Percentiles rank a stretch among this genome's conserved stretches.
phyloP scores from a whole-genome alignment of 2,888 invertebrate genomes.

The Pseudoips prasinana region DNA sequence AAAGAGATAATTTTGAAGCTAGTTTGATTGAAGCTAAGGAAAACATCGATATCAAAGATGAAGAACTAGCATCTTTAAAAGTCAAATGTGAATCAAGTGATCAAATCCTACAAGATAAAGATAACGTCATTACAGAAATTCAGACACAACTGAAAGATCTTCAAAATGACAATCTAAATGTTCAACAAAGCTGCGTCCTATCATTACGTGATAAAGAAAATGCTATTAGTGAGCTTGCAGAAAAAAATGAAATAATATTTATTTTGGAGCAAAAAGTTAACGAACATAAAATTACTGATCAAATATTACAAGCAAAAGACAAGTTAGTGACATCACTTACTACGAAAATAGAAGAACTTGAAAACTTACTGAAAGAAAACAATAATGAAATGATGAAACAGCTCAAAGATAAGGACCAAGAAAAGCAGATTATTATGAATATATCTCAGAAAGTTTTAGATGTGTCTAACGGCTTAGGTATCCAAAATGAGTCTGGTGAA shows the following conservation, averaged over 20 bases:
- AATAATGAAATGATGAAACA: conserved; percentile 24
- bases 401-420: conserved; percentile 19
- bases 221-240: background rate
- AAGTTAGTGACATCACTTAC: background rate
- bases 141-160: background rate
- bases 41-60: conserved; percentile 6
- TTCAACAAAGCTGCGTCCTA: background rate
- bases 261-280: background rate
- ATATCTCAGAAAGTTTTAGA: conserved; percentile 36
- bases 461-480: conserved; percentile 34
- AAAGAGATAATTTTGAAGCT: conserved; percentile 10
- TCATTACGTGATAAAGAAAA: background rate
- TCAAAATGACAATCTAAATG: background rate
- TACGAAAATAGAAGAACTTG: conserved; percentile 17
- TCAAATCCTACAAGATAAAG: background rate
- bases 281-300: background rate
- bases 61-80: conserved; percentile 24
- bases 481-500: conserved; percentile 28
- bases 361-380: conserved; percentile 32
- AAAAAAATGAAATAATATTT: background rate
- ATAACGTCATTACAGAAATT: background rate
- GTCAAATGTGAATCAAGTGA: conserved; percentile 13
- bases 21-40: conserved; percentile 13
- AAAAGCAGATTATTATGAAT: conserved; percentile 35
- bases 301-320: background rate